Percentiles rank a stretch among this genome's conserved stretches.
These are phyloP conservation scores for Prietella phreatophila DNA, from an alignment of 2,113 vertebrate genomes.

Conservation along the genomic window DNA sequence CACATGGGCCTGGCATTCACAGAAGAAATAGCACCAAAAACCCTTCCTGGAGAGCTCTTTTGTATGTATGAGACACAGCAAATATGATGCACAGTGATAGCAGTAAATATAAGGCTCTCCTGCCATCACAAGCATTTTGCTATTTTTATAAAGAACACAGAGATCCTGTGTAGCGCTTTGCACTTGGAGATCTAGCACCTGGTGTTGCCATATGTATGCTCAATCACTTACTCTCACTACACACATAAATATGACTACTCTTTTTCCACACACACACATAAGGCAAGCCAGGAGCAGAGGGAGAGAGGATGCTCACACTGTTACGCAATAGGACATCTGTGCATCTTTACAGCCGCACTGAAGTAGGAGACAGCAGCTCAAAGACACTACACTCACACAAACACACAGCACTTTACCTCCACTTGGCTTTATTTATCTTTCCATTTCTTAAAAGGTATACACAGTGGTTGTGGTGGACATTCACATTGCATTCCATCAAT, in stretches of 20 bases:
- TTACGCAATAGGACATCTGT: conserved; percentile 75
- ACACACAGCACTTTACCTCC: not conserved
- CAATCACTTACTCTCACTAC: conserved; percentile 12
- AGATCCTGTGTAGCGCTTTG: conserved; percentile 11
- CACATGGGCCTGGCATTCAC: conserved; percentile 4
- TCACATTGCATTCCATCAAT: not conserved
- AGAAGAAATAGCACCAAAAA: conserved; percentile 21
- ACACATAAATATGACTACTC: conserved; percentile 23
- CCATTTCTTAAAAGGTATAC: not conserved
- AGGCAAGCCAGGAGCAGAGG: conserved; percentile 42
- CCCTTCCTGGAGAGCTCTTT: not conserved
- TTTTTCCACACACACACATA: conserved; percentile 26
- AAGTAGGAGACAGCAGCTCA: conserved; percentile 69
- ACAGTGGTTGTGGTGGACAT: not conserved
- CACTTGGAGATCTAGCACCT: conserved; percentile 27
- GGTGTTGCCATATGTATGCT: conserved; percentile 23
- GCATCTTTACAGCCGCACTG: conserved; percentile 65
- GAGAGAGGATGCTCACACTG: conserved; percentile 55
- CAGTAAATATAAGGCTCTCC: not conserved
- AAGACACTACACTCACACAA: conserved; percentile 11
- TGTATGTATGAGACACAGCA: not conserved
- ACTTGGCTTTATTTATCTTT: not conserved
- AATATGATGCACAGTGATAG: not conserved
- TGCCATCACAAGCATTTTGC: not conserved
- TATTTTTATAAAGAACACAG: conserved; percentile 34